phyloP scores from a whole-genome alignment of 2,113 vertebrate genomes.

The Toxotes jaculatrix region DNA sequence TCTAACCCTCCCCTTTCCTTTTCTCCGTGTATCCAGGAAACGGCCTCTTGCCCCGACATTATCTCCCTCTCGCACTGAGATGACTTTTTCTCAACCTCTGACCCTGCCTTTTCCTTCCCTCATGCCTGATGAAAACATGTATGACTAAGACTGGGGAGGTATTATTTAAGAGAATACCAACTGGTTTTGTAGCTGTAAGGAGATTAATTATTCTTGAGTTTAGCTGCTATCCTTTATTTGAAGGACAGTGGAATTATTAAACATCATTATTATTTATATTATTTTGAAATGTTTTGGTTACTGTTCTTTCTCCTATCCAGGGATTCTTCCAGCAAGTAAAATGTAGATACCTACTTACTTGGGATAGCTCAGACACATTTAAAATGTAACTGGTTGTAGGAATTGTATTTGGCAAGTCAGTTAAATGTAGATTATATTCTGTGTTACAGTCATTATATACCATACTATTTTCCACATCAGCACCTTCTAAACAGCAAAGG shows the following conservation, averaged over 20 bases:
- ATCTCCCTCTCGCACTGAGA: neutral
- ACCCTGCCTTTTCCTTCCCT: neutral
- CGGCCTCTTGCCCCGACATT: neutral
- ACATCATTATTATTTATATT: neutral
- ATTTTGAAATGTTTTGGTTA: neutral
- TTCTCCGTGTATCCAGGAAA: slow-evolving; percentile 16
- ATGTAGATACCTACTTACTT: neutral
- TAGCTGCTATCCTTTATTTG: neutral
- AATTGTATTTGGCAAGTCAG: neutral
- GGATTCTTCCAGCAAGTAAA: neutral
- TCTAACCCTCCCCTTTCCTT: slow-evolving; percentile 15
- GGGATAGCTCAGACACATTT: neutral
- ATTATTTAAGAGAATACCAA: slow-evolving; percentile 1
- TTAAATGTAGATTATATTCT: neutral
- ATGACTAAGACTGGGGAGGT: neutral
- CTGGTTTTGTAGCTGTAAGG: neutral
- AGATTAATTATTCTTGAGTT: neutral
- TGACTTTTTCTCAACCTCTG: slow-evolving; percentile 19
- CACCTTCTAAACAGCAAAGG: slow-evolving; percentile 8
- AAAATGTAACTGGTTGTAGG: neutral
- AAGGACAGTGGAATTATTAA: neutral
- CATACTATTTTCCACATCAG: neutral
- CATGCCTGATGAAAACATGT: slow-evolving; percentile 8
- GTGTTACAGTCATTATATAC: neutral
- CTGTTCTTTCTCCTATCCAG: neutral